Evolutionary conservation across 2,113 vertebrate genomes (phyloP).

Genomic region (Gallinago jamesoni): DNA sequence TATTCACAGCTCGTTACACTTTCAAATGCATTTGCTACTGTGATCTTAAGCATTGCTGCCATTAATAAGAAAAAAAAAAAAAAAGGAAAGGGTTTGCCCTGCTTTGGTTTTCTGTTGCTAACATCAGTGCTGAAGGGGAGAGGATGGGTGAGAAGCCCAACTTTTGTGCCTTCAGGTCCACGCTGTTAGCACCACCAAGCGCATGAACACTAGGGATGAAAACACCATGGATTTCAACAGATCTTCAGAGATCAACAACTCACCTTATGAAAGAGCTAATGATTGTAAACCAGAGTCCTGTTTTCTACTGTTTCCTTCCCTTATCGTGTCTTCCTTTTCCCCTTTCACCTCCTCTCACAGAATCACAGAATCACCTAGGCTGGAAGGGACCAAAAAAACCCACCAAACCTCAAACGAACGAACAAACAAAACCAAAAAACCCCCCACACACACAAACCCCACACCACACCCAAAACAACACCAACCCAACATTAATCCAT

Average conservation of each 20-base stretch:
- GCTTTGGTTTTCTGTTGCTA: background rate
- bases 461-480: too few species aligned
- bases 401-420: too few species aligned
- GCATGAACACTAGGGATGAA: rapidly evolving
- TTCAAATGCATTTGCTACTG: background rate
- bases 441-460: too few species aligned
- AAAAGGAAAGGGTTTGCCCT: background rate
- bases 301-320: background rate
- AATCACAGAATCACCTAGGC: too few species aligned
- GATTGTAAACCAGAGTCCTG: background rate
- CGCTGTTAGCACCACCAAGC: background rate
- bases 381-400: too few species aligned
- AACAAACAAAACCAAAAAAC: too few species aligned
- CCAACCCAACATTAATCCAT: too few species aligned
- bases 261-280: background rate
- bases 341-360: background rate
- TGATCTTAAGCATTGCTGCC: background rate
- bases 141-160: background rate
- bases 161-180: background rate
- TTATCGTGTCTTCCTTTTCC: background rate
- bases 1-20: background rate
- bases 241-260: background rate
- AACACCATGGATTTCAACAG: rapidly evolving
- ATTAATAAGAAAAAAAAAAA: background rate
- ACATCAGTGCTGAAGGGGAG: background rate